A percentile compares a stretch with the other conserved stretches of the same genome.
phyloP scores from a whole-genome alignment of 92 coral and sea anemone species.

The Hydrozoanthus gracilis region DNA sequence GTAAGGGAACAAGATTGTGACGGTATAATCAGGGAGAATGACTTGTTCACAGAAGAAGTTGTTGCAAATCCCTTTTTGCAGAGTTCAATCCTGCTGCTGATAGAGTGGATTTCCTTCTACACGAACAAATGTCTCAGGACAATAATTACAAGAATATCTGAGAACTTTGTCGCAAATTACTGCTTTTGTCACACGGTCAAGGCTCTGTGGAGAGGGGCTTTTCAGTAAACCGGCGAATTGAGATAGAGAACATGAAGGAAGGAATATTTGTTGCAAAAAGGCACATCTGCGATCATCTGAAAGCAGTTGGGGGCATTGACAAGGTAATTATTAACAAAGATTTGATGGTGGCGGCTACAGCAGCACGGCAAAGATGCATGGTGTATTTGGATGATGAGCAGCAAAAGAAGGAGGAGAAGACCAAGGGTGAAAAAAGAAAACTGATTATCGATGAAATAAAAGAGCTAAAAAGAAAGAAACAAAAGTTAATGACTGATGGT shows the following conservation, averaged over 20 bases:
- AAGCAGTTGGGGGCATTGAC: no score
- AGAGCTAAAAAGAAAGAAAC: constrained; percentile 43
- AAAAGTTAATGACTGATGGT: constrained; percentile 18
- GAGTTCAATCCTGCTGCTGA: constrained; percentile 23
- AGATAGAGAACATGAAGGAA: no score
- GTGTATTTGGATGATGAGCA: constrained; percentile 32
- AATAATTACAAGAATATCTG: constrained; percentile 27
- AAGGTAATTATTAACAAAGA: constrained; percentile 17
- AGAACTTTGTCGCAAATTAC: no score
- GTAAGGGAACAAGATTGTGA: constrained; percentile 44
- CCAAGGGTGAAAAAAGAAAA: no score
- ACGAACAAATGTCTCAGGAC: constrained; percentile 26
- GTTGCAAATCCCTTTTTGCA: constrained; percentile 33
- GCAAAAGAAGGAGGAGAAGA: constrained; percentile 5
- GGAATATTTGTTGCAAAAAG: no score
- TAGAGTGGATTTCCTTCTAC: constrained; percentile 15
- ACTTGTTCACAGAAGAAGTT: no score
- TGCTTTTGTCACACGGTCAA: no score
- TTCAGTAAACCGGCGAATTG: constrained; percentile 15
- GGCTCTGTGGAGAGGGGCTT: no score
- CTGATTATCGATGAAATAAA: constrained; percentile 32
- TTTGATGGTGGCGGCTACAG: constrained; percentile 16
- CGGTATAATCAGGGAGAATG: constrained; percentile 34
- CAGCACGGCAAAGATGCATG: constrained; percentile 16
- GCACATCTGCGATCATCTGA: no score